These are phyloP conservation scores for Meleagris gallopavo DNA, from an alignment of 2,113 vertebrate species.

Conservation along the genomic window DNA sequence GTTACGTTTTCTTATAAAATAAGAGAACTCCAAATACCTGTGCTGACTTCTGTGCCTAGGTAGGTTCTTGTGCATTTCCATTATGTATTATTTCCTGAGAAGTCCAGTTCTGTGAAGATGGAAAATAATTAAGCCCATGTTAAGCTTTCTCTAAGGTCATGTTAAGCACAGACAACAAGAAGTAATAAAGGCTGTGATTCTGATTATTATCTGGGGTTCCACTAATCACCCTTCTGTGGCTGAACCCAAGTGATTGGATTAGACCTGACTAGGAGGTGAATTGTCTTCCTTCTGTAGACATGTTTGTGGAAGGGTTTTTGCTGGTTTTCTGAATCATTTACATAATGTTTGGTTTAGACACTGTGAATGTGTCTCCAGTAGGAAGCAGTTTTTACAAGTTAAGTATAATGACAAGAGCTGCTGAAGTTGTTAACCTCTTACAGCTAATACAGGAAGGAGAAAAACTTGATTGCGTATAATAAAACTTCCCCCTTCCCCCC, in stretches of 20 bases:
- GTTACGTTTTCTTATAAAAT: not conserved
- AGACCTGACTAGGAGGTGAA: not conserved
- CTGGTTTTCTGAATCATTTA: not conserved
- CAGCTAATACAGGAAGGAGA: not conserved
- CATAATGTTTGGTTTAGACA: not conserved
- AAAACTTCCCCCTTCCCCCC: not conserved
- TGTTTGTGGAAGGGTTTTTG: not conserved
- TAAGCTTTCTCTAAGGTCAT: not conserved
- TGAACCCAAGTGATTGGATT: not conserved
- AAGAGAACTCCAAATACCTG: not conserved
- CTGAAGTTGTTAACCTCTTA: not conserved
- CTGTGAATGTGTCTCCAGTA: not conserved
- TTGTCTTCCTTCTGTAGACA: not conserved
- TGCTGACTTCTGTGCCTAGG: not conserved
- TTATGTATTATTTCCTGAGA: not conserved
- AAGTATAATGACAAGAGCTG: not conserved
- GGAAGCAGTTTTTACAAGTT: not conserved
- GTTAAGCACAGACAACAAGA: not conserved
- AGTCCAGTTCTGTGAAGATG: not conserved
- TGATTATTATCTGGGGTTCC: not conserved
- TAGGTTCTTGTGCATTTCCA: not conserved
- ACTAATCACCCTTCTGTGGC: not conserved
- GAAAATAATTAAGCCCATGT: not conserved
- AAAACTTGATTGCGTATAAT: not conserved
- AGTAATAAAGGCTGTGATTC: not conserved